Evolutionary conservation across 2,797 vertebrate genomes (phyloP), one percentile per base, ranked within the genome.

Genomic region (Gambusia yucatana): DNA sequence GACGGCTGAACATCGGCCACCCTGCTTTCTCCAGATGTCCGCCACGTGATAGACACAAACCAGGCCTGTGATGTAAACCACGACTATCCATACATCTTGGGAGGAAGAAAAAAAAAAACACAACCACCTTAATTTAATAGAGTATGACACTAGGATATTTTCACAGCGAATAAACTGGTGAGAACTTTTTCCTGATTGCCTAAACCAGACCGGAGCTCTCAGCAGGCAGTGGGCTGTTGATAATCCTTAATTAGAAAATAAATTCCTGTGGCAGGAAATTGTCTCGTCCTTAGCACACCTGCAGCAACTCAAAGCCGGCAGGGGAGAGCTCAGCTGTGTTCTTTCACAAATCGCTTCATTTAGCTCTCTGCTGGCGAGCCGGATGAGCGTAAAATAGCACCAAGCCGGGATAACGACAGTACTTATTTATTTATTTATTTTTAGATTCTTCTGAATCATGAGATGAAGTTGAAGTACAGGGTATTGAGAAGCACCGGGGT

Each of bases 161-260:
- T 79, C 13, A 1, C 44, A 87, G 77, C 4, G 50, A 84, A 84
- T 85, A 84, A 88, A 87, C 75, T 57, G 47, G 80, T 75, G 83
- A 80, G 78, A 87, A 83, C 74, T 55, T 80, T 52, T 91, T 85
- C 78, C 82, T 87, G 88, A 91, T 90, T 87, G 86, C 82, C 81
- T 77, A 28, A 88, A 82, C 81, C 81, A 84, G 89, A 85, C 86
- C 22, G 75, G 52, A 77, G 83, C 85, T 90, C 90, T 87, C 88
- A 86, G 87, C 83, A 82, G 87, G 91, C 91, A 87, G 79, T 85
- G 88, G 87, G 86, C 88, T 94, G 94, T 92, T 91, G 91, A 93
- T 94, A 93, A 95, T 95, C 93, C 90, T 91, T 94, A 92, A 94
- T 95, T 93, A 93, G 89, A 94, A 95, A 93, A 90, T 92, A 92